Conservation (phyloP, 2,113 vertebrate species). For the Alexandromys fortis region DNA sequence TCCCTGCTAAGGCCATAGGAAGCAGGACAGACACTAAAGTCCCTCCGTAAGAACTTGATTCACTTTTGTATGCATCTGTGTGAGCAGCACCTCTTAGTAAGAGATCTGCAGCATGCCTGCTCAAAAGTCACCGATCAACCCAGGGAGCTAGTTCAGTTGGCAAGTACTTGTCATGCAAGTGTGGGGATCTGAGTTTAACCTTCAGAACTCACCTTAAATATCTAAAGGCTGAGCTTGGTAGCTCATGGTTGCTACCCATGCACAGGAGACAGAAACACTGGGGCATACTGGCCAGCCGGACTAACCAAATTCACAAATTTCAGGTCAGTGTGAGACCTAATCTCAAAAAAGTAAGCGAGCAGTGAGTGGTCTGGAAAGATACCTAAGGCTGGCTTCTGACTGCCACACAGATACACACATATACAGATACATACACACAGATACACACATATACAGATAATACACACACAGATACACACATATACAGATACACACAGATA, state of each 20-base stretch:
- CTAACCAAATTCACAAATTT: background rate
- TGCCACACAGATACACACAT: background rate
- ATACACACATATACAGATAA: background rate
- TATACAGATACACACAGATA: background rate
- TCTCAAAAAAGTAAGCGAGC: background rate
- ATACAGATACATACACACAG: background rate
- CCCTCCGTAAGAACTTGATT: background rate
- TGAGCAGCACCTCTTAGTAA: background rate
- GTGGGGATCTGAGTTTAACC: too few relatives aligned
- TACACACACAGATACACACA: background rate
- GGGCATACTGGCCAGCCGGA: background rate
- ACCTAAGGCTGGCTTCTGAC: background rate
- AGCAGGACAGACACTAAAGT: background rate
- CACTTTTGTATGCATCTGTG: background rate
- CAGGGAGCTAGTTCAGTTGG: background rate
- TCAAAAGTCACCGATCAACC: background rate
- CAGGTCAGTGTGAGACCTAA: background rate
- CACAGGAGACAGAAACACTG: background rate
- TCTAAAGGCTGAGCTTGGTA: background rate
- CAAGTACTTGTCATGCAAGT: background rate
- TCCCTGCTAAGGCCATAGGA: background rate
- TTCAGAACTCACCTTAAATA: background rate
- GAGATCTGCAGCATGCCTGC: background rate
- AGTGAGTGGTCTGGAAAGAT: background rate
- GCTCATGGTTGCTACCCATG: background rate